Base-by-base conservation (phyloP, 2,888 invertebrate species). In the Drosophila barbarae region DNA sequence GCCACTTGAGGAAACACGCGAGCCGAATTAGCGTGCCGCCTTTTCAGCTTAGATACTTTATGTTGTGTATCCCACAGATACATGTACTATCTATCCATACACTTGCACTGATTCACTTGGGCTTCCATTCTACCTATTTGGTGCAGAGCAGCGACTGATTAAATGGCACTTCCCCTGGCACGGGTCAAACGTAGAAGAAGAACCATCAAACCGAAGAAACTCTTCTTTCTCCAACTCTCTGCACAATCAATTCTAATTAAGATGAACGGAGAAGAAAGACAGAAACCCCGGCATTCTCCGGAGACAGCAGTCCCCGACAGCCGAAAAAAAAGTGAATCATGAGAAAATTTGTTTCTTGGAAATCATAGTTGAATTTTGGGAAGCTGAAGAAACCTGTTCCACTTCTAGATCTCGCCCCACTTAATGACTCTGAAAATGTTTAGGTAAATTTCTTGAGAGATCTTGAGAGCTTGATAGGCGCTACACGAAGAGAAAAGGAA, bases 1-100 rank as follows among this genome's bases (percentile, higher is more conserved):
- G 83, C 79, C 79, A 79, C 78, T 82, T 84, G 82, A 81, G 83
- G 80, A 84, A 81, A 81, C 84, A 81, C 80, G 80, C 80, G 84
- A 81, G 74, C 84, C 66, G 84, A 81, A 81, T 80, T 80, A 83
- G 80, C 84, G 76, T 84, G 84, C 78, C 73, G 81, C 84, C 72
- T 77, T 83, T 69, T 35, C 51, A 23, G 51, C 51, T 53, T 53
- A 47, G 39, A 58, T 67, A 61, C 63, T 68, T 53, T 53, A 41
- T 47, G 75, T 72, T 41, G 75, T 72, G 79, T 74, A 74, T 76
- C 76, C 69, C 54, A 65, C 59, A 73, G 73, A 79, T 75, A 79
- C 39, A 12, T 6, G 12, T 12, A 39, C 38, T 38, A 18, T 36
- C n/a, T 18, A 5, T 38, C 13, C 13, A 38, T 18, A 18, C 64